Base-by-base conservation (phyloP, 2,797 vertebrate species). In the Syngnathus acus region DNA sequence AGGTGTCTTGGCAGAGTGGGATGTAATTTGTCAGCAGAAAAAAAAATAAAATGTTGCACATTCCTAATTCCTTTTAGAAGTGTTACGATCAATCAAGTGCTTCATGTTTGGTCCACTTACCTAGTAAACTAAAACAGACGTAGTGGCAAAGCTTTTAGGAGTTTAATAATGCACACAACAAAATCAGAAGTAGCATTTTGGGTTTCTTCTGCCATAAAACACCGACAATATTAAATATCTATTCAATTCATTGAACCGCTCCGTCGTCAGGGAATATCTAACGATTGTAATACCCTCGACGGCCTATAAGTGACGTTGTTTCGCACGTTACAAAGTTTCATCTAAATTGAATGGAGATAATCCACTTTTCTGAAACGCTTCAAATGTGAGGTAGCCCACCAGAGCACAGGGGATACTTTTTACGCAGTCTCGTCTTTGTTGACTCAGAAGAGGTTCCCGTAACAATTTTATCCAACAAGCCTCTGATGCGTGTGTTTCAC, bases 231-330 rank as follows among this genome's bases (percentile, higher is more conserved):
- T 42, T 9, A 42, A 42, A 42, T 11, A 42, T 42, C 10, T 42
- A 42, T 42, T 42, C 9, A 42, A 42, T 42, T 42, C 2, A 42
- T 9, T 8, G 9, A 42, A 9, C 8, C 40, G 40, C 40, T 42
- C 40, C 9, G 9, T 42, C 9, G 40, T 40, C 9, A 6, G 39
- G 39, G 9, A 48, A 11, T 17, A 14, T 48, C 17, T 10, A 16
- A 10, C 1, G 43, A 3, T 11, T 65, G 48, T 37, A 21, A 66
- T 87, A 74, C 78, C 62, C 43, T 13, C 3, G 45, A 60, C 70
- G 65, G 82, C 86, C 89, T 76, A 88, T 87, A 91, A 89, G 82
- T 88, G 90, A 89, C 89, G 83, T 87, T 84, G 85, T 90, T 90
- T 78, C 86, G 87, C 83, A 89, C 85, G 70, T 85, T 79, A 79